Percentiles rank a stretch among this genome's conserved stretches.
Evolutionary conservation across 2,888 invertebrate genomes (phyloP).

Genomic region (Syritta pipiens): DNA sequence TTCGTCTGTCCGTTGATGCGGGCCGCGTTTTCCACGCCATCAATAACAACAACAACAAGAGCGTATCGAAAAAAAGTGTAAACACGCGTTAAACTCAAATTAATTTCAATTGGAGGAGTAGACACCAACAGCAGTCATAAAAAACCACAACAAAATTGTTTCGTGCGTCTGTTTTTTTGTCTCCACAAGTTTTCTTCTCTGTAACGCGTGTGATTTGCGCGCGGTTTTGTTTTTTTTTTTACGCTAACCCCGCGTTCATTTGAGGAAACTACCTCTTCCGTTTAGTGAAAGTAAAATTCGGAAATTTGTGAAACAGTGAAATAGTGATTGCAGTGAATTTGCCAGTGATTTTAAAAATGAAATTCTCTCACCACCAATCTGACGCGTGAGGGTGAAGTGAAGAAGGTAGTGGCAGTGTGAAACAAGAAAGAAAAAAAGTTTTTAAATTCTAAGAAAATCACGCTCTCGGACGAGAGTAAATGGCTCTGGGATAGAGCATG

Average conservation of each 20-base stretch:
- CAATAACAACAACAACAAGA: constrained; percentile 33
- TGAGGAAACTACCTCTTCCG: constrained; percentile 51
- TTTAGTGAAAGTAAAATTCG: constrained; percentile 48
- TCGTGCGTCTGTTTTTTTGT: constrained; percentile 15
- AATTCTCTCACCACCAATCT: background rate
- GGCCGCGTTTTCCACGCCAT: constrained; percentile 46
- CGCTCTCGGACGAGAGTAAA: constrained; percentile 53
- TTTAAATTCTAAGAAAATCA: background rate
- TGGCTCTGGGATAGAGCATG: constrained; percentile 74
- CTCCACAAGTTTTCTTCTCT: background rate
- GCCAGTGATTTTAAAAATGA: background rate
- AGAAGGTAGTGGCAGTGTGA: too few relatives aligned
- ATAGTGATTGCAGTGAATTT: constrained; percentile 15
- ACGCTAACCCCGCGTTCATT: constrained; percentile 46
- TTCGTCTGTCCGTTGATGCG: too few relatives aligned
- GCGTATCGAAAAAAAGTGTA: constrained; percentile 57
- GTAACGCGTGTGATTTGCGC: constrained; percentile 60
- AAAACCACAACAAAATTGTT: constrained; percentile 23
- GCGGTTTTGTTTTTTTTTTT: constrained; percentile 68
- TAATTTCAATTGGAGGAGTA: constrained; percentile 57
- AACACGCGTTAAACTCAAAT: constrained; percentile 65
- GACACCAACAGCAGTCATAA: constrained; percentile 1
- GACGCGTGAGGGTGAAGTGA: background rate
- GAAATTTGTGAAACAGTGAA: constrained; percentile 10
- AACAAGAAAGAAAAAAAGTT: background rate